Evolutionary conservation across 2,113 vertebrate genomes (phyloP).

Genomic region (Campylomormyrus numenius): DNA sequence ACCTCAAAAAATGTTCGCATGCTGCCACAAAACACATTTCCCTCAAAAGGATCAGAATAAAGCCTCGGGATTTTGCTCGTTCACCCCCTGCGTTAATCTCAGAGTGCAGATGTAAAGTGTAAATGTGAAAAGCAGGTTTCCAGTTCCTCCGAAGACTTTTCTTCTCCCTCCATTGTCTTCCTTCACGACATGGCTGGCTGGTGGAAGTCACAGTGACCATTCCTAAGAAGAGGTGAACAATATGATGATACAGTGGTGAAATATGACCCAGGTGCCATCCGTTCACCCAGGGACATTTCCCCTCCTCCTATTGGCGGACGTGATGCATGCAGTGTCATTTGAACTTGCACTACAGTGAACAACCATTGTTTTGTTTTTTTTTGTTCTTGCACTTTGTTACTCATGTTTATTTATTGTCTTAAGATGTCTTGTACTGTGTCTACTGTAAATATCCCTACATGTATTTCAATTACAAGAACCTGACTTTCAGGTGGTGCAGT

Average conservation of each 20-base stretch:
- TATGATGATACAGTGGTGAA: neutral
- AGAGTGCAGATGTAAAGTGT: neutral
- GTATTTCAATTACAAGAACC: too few species aligned
- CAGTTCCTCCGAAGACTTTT: neutral
- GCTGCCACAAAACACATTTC: neutral
- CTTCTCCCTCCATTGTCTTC: neutral
- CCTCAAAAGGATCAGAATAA: neutral
- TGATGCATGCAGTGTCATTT: neutral
- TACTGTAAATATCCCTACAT: neutral
- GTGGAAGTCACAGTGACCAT: constrained; percentile 37
- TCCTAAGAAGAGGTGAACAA: constrained; percentile 12
- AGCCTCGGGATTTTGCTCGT: neutral
- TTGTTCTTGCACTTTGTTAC: neutral
- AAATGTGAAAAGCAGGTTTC: neutral
- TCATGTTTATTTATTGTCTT: neutral
- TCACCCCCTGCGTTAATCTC: neutral
- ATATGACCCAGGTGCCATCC: neutral
- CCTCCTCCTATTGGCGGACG: neutral
- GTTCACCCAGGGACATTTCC: neutral
- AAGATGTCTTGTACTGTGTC: neutral
- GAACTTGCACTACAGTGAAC: neutral
- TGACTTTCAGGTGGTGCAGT: too few species aligned
- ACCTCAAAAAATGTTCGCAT: neutral
- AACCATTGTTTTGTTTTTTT: neutral
- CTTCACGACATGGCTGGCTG: constrained; percentile 33